Percentiles rank a stretch among this genome's conserved stretches.
Evolutionary conservation across 2,113 vertebrate genomes (phyloP).

Genomic region (Tauraco erythrolophus): DNA sequence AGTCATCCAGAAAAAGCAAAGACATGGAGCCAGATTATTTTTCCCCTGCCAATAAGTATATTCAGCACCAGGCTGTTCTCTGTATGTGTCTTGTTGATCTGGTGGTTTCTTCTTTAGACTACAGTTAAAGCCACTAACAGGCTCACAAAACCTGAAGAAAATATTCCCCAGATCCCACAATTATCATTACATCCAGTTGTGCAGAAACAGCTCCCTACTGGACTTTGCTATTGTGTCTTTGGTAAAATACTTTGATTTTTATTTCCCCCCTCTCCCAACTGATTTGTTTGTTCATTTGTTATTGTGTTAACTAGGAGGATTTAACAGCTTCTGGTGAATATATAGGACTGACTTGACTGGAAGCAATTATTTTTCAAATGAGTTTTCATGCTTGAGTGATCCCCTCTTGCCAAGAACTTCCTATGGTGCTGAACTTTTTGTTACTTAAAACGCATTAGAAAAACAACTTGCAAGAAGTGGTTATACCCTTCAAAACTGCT

Average conservation of each 20-base stretch:
- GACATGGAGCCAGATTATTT: background rate
- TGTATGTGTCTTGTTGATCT: background rate
- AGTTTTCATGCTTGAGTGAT: conserved; percentile 18
- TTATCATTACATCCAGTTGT: background rate
- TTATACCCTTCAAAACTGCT: background rate
- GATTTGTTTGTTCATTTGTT: background rate
- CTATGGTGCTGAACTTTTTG: background rate
- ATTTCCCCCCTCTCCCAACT: background rate
- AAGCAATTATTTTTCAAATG: conserved; percentile 42
- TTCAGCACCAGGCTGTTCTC: background rate
- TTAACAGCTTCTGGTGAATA: background rate
- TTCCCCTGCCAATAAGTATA: background rate
- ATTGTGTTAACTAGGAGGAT: conserved; percentile 2
- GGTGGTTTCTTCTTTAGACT: background rate
- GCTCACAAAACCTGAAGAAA: background rate
- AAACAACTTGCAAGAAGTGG: background rate
- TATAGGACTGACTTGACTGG: background rate
- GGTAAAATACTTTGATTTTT: background rate
- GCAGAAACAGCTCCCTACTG: background rate
- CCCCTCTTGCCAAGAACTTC: background rate
- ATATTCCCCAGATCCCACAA: background rate
- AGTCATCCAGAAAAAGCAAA: background rate
- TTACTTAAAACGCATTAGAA: background rate
- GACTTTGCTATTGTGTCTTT: background rate
- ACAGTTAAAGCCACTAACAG: background rate